These are phyloP conservation scores for Sylvilagus bachmani DNA, from an alignment of 2,113 vertebrate genomes.

Conservation along the genomic window DNA sequence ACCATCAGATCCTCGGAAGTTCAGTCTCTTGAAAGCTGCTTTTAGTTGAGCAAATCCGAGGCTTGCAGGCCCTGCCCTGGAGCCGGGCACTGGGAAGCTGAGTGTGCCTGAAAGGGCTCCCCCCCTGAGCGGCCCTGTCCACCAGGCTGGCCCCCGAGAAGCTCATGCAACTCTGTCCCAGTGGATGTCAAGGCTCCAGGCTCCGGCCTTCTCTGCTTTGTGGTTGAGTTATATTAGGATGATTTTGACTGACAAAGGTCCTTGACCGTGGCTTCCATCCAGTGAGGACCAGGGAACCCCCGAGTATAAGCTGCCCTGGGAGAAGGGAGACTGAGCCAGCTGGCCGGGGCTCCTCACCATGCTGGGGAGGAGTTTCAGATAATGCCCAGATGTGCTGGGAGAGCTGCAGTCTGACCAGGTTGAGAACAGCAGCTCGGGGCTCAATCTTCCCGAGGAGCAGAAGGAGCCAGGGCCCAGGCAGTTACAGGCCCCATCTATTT, in stretches of 20 bases:
- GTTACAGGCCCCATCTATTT: rapidly evolving
- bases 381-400: not conserved
- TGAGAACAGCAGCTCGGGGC: not conserved
- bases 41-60: not conserved
- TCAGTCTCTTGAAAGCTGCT: not conserved
- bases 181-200: not conserved
- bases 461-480: rapidly evolving
- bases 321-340: not conserved
- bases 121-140: not conserved
- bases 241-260: too few relatives aligned
- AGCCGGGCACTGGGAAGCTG: rapidly evolving
- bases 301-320: rapidly evolving
- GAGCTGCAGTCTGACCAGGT: rapidly evolving
- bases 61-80: too few relatives aligned
- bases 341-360: rapidly evolving
- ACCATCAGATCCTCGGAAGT: not conserved
- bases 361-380: rapidly evolving
- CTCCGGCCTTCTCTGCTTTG: not conserved
- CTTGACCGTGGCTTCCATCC: not conserved
- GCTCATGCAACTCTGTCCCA: rapidly evolving
- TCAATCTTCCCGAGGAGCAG: not conserved
- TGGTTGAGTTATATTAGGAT: not conserved
- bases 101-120: not conserved
- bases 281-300: not conserved
- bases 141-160: not conserved